A percentile compares a stretch with the other conserved stretches of the same genome.
Conservation (phyloP, 2,797 vertebrate genomes). For the Sebastes steindachneri region DNA sequence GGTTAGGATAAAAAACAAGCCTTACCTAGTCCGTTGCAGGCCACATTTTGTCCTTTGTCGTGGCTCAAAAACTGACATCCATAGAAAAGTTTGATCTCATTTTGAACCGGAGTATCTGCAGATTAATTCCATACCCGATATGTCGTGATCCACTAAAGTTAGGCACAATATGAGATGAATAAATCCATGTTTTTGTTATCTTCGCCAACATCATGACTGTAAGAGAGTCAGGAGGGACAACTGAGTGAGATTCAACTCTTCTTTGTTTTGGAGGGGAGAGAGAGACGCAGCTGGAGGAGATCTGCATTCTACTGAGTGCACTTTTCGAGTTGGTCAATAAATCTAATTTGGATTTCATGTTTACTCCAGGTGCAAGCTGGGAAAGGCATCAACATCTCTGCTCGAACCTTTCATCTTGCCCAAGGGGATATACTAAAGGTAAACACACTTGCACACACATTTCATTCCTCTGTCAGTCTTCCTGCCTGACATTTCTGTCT, state of each 20-base stretch:
- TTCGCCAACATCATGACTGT: too few relatives aligned
- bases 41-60: not conserved
- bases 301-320: not conserved
- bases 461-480: not conserved
- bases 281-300: not conserved
- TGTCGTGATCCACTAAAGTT: too few relatives aligned
- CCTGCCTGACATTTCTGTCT: not conserved
- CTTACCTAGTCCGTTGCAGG: not conserved
- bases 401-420: slow-evolving; percentile 96
- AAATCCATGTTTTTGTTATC: too few relatives aligned
- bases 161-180: too few relatives aligned
- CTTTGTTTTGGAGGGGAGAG: not conserved
- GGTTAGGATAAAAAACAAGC: not conserved
- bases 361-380: slow-evolving; percentile 92
- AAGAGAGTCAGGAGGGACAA: not conserved
- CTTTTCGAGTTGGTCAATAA: not conserved
- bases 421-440: slow-evolving; percentile 99
- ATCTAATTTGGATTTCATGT: slow-evolving; percentile 54
- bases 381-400: slow-evolving; percentile 99
- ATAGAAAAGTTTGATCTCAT: too few relatives aligned
- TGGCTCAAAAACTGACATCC: too few relatives aligned
- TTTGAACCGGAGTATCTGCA: too few relatives aligned
- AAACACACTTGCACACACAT: slow-evolving; percentile 15
- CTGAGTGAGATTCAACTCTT: not conserved
- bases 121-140: too few relatives aligned